These are phyloP conservation scores for Phrynocephalus forsythii DNA, from an alignment of 2,797 vertebrate species.

Conservation along the genomic window DNA sequence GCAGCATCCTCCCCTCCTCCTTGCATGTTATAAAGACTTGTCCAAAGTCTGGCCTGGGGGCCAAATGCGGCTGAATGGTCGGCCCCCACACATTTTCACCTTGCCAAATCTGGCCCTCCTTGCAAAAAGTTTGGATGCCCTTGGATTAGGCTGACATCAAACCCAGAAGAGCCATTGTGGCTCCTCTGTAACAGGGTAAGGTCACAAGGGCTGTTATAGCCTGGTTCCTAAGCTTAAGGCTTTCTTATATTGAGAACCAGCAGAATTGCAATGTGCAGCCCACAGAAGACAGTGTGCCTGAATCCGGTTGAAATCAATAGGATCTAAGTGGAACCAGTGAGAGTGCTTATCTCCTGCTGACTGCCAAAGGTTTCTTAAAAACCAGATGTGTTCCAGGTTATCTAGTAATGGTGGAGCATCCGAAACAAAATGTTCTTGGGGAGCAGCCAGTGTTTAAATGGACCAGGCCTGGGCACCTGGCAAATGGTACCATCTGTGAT, in stretches of 20 bases:
- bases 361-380: not conserved
- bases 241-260: not conserved
- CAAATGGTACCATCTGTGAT: constrained; percentile 45
- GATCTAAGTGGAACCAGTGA: not conserved
- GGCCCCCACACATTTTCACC: too few species aligned
- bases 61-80: too few species aligned
- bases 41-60: too few species aligned
- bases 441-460: constrained; percentile 31
- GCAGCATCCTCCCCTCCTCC: too few species aligned
- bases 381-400: constrained; percentile 48
- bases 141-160: not conserved
- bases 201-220: not conserved
- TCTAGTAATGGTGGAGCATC: constrained; percentile 32
- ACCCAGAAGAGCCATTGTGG: not conserved
- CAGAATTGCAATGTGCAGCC: not conserved
- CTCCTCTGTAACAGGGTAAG: not conserved
- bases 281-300: not conserved
- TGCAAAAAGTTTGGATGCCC: too few species aligned
- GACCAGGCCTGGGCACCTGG: constrained; percentile 39
- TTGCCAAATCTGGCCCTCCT: too few species aligned
- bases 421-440: constrained; percentile 28
- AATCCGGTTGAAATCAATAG: not conserved
- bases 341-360: too few species aligned
- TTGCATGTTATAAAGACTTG: too few species aligned
- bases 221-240: not conserved